Conservation (phyloP, 2,113 vertebrate species). For the Cygnus buccinator region DNA sequence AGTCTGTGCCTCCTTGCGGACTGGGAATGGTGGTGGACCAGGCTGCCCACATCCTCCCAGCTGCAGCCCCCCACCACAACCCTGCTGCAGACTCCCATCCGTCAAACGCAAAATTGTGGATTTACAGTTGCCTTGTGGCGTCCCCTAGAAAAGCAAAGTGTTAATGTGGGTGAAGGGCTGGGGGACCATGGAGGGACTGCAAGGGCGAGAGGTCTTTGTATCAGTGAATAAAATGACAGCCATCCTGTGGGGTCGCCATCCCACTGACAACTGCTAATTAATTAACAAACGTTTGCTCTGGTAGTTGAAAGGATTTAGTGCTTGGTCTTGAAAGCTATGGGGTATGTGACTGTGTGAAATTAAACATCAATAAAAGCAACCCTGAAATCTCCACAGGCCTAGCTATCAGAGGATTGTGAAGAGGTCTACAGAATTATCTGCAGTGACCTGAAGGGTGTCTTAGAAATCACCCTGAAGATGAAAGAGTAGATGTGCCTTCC, state of each 20-base stretch:
- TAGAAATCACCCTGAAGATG: neutral
- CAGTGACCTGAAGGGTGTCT: neutral
- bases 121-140: neutral
- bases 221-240: neutral
- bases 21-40: fast-evolving
- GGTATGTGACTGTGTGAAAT: fast-evolving
- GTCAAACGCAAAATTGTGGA: neutral
- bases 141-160: neutral
- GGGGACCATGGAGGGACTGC: neutral
- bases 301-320: neutral
- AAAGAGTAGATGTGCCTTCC: neutral
- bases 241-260: neutral
- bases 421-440: neutral
- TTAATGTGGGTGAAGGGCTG: neutral
- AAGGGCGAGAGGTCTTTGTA: neutral
- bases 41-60: neutral
- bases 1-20: fast-evolving
- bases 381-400: neutral
- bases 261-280: neutral
- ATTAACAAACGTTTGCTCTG: neutral
- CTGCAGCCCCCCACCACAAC: neutral
- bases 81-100: neutral
- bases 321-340: neutral
- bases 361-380: neutral
- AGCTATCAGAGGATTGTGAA: neutral